A percentile compares a stretch with the other conserved stretches of the same genome.
Conservation (phyloP, 2,113 vertebrate genomes). For the Eubucco bourcierii region DNA sequence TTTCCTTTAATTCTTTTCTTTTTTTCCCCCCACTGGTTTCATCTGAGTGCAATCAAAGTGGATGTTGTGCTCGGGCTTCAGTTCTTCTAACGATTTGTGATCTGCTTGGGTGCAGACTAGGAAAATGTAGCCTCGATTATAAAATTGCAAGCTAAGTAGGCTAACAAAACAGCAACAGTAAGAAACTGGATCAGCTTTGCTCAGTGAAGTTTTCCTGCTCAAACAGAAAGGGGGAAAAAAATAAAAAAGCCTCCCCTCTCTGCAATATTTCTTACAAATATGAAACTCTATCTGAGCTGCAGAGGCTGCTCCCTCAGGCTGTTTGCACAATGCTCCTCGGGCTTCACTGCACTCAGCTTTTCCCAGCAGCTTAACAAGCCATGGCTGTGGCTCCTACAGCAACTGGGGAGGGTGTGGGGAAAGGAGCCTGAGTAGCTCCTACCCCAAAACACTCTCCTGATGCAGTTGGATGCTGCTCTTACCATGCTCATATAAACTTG, state of each 20-base stretch:
- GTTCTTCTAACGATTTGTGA: background rate
- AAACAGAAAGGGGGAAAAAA: fast-evolving
- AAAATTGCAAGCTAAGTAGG: conserved; percentile 51
- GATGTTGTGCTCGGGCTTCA: background rate
- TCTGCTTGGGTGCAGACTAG: background rate
- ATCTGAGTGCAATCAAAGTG: background rate
- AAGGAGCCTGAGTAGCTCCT: background rate
- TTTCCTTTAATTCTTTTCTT: background rate
- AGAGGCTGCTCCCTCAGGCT: background rate
- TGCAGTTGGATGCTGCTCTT: background rate
- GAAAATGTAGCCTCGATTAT: background rate
- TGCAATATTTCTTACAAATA: background rate
- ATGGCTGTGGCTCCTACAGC: background rate
- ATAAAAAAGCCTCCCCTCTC: background rate
- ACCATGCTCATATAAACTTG: background rate
- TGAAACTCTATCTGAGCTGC: background rate
- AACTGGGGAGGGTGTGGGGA: background rate
- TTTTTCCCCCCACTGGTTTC: background rate
- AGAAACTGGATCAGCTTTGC: conserved; percentile 50
- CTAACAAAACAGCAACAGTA: conserved; percentile 41
- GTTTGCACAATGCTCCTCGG: background rate
- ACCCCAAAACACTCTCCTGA: background rate
- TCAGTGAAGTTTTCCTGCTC: background rate
- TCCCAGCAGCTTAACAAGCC: background rate
- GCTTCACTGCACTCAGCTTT: background rate